These are phyloP conservation scores for Eilema depressum DNA, from an alignment of 2,888 invertebrate species.

Conservation along the genomic window DNA sequence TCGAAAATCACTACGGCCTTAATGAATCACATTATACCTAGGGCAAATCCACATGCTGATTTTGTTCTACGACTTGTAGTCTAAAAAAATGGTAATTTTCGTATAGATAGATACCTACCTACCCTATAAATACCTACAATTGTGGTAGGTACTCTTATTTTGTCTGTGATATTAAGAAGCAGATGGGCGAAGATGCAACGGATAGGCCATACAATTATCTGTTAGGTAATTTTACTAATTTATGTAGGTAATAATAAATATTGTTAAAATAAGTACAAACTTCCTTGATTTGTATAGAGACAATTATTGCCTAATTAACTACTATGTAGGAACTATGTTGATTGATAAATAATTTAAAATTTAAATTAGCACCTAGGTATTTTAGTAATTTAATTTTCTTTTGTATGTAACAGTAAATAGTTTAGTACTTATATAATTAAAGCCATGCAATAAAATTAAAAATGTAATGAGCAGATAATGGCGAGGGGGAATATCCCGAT, in stretches of 20 bases:
- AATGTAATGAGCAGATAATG: too few species aligned
- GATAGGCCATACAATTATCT: constrained; percentile 49
- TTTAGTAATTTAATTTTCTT: background rate
- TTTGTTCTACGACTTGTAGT: too few species aligned
- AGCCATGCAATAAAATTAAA: background rate
- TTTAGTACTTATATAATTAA: background rate
- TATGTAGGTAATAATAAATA: background rate
- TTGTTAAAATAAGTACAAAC: constrained; percentile 29
- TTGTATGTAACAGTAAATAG: background rate
- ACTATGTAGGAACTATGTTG: background rate
- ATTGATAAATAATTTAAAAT: background rate
- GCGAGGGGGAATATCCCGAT: too few species aligned
- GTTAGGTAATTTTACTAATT: constrained; percentile 12
- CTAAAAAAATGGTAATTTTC: too few species aligned
- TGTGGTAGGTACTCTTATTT: constrained; percentile 15
- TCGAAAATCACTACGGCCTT: too few species aligned
- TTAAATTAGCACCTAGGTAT: too few species aligned
- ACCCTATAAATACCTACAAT: background rate
- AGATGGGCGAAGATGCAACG: constrained; percentile 49
- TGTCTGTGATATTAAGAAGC: constrained; percentile 62
- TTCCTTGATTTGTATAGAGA: background rate
- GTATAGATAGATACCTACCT: too few species aligned
- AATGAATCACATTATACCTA: too few species aligned
- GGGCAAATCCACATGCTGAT: too few species aligned
- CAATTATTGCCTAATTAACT: background rate